Evolutionary conservation across 2,888 invertebrate species (phyloP), one percentile per base, ranked within the genome.

Genomic region (Leucania comma): DNA sequence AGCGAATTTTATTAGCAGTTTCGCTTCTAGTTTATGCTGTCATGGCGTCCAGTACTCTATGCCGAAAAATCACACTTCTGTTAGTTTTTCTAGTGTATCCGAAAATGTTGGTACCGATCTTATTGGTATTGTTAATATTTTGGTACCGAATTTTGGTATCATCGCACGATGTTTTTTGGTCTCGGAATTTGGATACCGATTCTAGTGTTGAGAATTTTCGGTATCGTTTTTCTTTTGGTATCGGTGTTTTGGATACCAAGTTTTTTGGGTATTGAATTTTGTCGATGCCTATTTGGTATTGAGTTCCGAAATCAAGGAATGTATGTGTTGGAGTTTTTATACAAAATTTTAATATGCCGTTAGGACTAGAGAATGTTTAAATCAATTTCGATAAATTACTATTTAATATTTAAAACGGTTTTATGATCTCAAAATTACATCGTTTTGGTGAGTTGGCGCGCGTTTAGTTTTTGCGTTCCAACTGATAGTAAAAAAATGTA

Each of bases 401-500:
- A 60, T 46, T 35, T 32, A 46, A 56, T 42, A 35, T 35, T 24
- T 38, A 14, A 38, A 57, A 58, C 35, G 32, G 69, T 68, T 75
- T 46, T 35, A 57, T 90, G 90, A 90, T 91, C 90, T 91, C 89
- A 87, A 87, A 87, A 85, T 80, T 82, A 8, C 26, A 54, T n/a
- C 24, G 51, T 74, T 85, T 90, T 87, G 93, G 92, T 86, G 80
- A 80, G 90, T 90, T 90, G 92, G 90, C 90, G 87, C 72, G 79
- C 71, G 80, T 72, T 72, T 68, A 51, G 78, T 80, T 20, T 62
- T 80, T 87, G 83, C 87, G 86, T 89, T 90, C 89, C 88, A 90
- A 87, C 90, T 93, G 93, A 93, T 86, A 87, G 83, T 79, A 73
- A 82, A 80, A 38, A 72, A 82, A 51, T 72, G 63, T 82, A 76